Evolutionary conservation across 2,797 vertebrate genomes (phyloP).

Genomic region (Malacoraja senta): DNA sequence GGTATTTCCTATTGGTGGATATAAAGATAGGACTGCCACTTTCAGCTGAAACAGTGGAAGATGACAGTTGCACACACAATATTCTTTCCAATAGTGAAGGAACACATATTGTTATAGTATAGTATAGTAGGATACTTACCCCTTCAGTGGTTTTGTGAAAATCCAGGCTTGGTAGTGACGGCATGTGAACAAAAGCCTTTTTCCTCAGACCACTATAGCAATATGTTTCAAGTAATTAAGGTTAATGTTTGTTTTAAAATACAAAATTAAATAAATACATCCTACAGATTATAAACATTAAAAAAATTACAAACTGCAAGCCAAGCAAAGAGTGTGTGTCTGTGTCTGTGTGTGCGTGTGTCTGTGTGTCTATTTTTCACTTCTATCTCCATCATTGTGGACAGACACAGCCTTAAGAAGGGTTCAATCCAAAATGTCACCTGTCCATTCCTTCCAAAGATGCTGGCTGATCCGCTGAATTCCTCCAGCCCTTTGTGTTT

Average conservation of each 20-base stretch:
- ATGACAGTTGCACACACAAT: background rate
- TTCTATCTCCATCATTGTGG: too few relatives aligned
- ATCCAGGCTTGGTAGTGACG: slow-evolving; percentile 86
- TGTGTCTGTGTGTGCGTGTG: too few relatives aligned
- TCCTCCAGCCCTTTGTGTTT: too few relatives aligned
- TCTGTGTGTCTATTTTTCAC: too few relatives aligned
- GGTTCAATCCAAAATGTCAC: too few relatives aligned
- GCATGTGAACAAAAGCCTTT: slow-evolving; percentile 93
- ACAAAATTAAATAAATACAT: background rate
- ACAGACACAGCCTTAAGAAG: too few relatives aligned
- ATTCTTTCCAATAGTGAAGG: background rate
- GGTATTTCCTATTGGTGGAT: background rate
- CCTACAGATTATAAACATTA: too few relatives aligned
- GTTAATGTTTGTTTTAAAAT: slow-evolving; percentile 39
- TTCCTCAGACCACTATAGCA: slow-evolving; percentile 98
- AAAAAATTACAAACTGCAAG: too few relatives aligned
- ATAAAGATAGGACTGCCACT: background rate
- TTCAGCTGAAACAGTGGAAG: background rate
- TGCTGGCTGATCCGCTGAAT: too few relatives aligned
- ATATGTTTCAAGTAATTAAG: slow-evolving; percentile 83
- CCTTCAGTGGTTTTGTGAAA: slow-evolving; percentile 85
- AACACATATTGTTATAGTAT: background rate
- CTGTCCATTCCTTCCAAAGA: too few relatives aligned
- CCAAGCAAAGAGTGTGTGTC: too few relatives aligned
- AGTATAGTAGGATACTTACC: slow-evolving; percentile 59